These are phyloP conservation scores for Anolis sagrei DNA, from an alignment of 2,113 vertebrate species.

Conservation along the genomic window DNA sequence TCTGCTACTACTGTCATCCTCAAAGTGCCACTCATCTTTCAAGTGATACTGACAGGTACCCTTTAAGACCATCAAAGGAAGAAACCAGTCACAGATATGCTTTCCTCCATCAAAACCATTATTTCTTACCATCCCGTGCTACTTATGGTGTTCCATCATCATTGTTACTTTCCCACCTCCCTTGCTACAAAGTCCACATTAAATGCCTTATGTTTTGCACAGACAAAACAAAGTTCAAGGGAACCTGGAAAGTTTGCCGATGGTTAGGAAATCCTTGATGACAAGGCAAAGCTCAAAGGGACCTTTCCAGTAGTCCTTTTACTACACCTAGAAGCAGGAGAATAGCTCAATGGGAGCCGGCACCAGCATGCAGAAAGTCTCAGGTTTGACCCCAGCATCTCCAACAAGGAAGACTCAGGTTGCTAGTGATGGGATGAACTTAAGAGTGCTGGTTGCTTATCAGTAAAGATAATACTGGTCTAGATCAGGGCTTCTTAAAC, in stretches of 20 bases:
- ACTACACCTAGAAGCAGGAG: background rate
- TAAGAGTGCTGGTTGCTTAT: background rate
- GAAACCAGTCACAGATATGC: background rate
- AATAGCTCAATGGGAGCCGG: background rate
- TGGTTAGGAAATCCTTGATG: background rate
- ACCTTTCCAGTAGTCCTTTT: background rate
- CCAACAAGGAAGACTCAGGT: background rate
- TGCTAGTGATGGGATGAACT: background rate
- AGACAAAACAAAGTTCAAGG: slow-evolving; percentile 2
- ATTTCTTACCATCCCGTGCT: slow-evolving; percentile 35
- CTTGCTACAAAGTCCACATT: slow-evolving; percentile 6
- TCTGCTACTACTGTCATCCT: background rate
- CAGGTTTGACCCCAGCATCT: background rate
- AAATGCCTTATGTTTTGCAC: slow-evolving; percentile 8
- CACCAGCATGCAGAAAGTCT: background rate
- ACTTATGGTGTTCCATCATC: no score
- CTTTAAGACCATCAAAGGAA: slow-evolving; percentile 7
- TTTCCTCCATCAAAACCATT: slow-evolving; percentile 18
- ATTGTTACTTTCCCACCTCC: background rate
- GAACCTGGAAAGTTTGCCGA: background rate
- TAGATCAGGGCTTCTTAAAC: no score
- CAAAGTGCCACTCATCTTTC: background rate
- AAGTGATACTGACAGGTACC: slow-evolving; percentile 20
- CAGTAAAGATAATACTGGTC: background rate
- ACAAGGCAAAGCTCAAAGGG: background rate